Evolutionary conservation across 2,113 vertebrate genomes (phyloP).

Genomic region (Desmodus rotundus): DNA sequence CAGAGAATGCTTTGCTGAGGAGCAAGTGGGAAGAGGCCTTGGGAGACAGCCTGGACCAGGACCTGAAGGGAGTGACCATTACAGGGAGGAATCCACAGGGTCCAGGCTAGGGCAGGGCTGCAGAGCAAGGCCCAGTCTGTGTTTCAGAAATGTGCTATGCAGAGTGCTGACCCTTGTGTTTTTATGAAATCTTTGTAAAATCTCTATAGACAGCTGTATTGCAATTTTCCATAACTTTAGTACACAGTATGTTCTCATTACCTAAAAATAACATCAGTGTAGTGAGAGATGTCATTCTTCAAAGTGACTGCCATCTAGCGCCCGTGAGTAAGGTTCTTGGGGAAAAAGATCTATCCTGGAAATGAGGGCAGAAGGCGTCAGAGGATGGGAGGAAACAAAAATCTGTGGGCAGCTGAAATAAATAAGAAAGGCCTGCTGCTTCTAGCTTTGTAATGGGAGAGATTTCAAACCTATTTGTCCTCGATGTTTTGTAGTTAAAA

Average conservation of each 20-base stretch:
- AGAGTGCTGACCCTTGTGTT: not conserved
- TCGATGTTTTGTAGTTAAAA: not conserved
- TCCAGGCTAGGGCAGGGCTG: no score
- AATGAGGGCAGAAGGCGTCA: not conserved
- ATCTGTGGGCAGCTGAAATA: not conserved
- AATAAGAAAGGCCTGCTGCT: not conserved
- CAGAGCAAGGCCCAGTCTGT: rapidly evolving
- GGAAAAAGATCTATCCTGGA: not conserved
- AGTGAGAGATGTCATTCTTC: not conserved
- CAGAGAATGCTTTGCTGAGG: not conserved
- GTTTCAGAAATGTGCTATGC: not conserved
- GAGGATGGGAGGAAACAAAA: not conserved
- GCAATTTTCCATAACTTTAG: not conserved
- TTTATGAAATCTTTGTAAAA: not conserved
- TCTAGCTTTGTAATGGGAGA: not conserved
- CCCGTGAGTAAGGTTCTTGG: not conserved
- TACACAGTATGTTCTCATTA: not conserved
- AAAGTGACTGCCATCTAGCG: not conserved
- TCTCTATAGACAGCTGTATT: no score
- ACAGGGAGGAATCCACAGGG: no score
- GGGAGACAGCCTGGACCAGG: not conserved
- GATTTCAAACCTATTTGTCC: not conserved
- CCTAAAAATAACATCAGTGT: not conserved
- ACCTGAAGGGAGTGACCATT: no score
- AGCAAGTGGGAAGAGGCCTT: not conserved